Evolutionary conservation across 2,113 vertebrate genomes (phyloP), one percentile per base, ranked within the genome.

Genomic region (Excalfactoria chinensis): DNA sequence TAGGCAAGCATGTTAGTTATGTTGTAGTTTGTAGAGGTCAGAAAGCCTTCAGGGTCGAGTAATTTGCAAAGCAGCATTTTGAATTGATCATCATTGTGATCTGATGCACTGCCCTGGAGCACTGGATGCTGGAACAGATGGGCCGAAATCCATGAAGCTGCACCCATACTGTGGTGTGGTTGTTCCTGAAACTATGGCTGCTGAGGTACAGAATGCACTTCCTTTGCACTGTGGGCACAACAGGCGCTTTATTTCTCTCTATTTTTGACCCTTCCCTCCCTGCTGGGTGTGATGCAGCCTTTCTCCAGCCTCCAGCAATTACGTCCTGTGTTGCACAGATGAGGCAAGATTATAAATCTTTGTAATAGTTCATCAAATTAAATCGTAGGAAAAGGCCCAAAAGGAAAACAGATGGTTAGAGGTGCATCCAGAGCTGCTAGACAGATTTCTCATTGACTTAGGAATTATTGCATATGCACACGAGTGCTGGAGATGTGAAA

Each of bases 321-420:
- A 28, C 20, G 26, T 28, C 37, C 78, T 19, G 9, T 43, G 37
- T 62, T 75, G 40, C 58, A 84, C 58, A 84, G 67, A 62, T 81
- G 32, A 95, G 70, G 60, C 56, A 37, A 59, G 21, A 48, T 11
- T 75, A 3, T 53, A 62, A 60, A 18, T 58, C 76, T 78, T 93
- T 55, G 2, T 58, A 85, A 64, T 0, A 66, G 79, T 82, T 93
- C 67, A 74, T 75, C 60, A 88, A 62, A 67, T 44, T 75, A 63
- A 84, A 69, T 67, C n/a, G 51, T 67, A 46, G 37, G 74, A 69
- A 88, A 90, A 22, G 23, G 23, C 37, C 76, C 49, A 35, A 84
- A 91, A 78, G 20, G 72, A 95, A 72, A 87, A 58, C 59, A 88
- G 75, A 81, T 86, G 71, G 80, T 46, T 66, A 35, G 37, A 68